Percentiles rank a stretch among this genome's conserved stretches.
phyloP scores from a whole-genome alignment of 2,888 invertebrate species.

The Coelopa pilipes region DNA sequence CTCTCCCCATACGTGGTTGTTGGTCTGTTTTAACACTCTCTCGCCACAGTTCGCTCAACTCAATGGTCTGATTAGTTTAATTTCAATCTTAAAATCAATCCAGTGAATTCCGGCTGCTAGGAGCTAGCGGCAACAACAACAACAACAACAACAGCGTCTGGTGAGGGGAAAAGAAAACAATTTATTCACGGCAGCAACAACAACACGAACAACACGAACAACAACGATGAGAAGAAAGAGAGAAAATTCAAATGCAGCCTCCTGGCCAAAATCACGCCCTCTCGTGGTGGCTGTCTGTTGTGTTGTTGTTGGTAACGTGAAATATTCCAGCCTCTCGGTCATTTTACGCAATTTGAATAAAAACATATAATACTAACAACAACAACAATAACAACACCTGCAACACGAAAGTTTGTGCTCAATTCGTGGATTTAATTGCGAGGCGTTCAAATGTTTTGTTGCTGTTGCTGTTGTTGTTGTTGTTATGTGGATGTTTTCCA shows the following conservation, averaged over 20 bases:
- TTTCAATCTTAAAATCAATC: constrained; percentile 32
- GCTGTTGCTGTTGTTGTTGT: neutral
- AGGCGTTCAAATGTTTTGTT: constrained; percentile 20
- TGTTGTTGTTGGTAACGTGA: constrained; percentile 28
- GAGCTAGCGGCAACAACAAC: constrained; percentile 6
- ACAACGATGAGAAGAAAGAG: neutral
- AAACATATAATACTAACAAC: too few relatives aligned
- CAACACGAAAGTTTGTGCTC: constrained; percentile 20
- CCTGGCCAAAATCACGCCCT: constrained; percentile 23
- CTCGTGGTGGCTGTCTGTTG: constrained; percentile 3
- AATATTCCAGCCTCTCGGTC: neutral
- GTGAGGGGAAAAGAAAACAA: too few relatives aligned
- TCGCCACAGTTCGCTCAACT: constrained; percentile 54
- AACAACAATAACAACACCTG: too few relatives aligned
- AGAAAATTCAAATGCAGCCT: constrained; percentile 43
- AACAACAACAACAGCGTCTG: neutral
- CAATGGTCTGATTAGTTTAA: constrained; percentile 57
- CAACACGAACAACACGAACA: too few relatives aligned
- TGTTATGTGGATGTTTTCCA: neutral
- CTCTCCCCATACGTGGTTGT: too few relatives aligned
- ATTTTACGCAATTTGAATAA: constrained; percentile 23
- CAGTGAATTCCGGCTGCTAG: neutral
- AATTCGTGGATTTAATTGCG: constrained; percentile 20
- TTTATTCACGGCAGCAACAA: neutral
- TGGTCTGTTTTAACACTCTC: neutral